phyloP scores from a whole-genome alignment of 2,113 vertebrate species.

The Myiagra hebetior region DNA sequence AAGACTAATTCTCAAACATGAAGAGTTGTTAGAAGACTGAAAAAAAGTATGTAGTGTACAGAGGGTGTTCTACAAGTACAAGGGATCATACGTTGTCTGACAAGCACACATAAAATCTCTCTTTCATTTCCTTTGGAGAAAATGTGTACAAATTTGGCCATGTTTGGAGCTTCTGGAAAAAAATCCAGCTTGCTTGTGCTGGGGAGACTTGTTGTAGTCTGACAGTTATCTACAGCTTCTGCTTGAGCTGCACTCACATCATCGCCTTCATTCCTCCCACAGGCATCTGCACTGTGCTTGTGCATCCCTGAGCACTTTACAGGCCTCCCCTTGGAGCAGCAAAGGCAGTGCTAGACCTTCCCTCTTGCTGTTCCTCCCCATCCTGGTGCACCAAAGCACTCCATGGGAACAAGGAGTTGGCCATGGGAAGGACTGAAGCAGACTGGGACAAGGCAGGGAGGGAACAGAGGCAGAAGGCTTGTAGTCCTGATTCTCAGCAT shows the following conservation, averaged over 20 bases:
- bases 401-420: accelerated
- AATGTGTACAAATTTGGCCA: neutral
- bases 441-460: neutral
- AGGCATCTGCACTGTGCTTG: neutral
- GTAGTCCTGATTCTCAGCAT: neutral
- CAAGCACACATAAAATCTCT: neutral
- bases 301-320: neutral
- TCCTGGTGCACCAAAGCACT: neutral
- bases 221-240: neutral
- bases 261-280: constrained; percentile 5
- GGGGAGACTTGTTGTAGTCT: neutral
- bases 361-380: neutral
- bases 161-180: neutral
- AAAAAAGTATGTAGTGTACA: neutral
- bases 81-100: neutral
- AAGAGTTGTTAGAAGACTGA: neutral
- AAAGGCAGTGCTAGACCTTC: neutral
- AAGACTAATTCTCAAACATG: neutral
- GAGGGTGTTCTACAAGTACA: neutral
- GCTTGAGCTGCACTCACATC: neutral
- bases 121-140: neutral
- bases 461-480: too few relatives aligned
- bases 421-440: neutral
- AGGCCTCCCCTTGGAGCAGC: neutral
- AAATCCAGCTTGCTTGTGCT: neutral